Evolutionary conservation across 1,140 invertebrate genomes (phyloP), one percentile per base, ranked within the genome.

Genomic region (Marisa cornuarietis): DNA sequence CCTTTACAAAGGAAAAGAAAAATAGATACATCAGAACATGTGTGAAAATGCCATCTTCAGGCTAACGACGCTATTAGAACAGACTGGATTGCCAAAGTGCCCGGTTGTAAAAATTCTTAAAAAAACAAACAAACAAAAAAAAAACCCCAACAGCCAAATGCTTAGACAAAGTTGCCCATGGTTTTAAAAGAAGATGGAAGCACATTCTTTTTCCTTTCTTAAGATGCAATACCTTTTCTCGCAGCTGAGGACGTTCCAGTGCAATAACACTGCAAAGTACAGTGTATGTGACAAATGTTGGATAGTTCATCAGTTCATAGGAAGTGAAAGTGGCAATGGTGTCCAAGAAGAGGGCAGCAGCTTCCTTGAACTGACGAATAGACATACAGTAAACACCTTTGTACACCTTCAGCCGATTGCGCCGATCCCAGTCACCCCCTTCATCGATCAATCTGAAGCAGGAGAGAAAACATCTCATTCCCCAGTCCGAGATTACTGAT

Each of bases 321-420:
- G 97, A 99, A 24, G 98, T 99, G 91, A 99, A 99, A 26, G 99
- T 99, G 79, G 98, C 99, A 24, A 99, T 97, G 69, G 98, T 99
- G 88, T 99, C 99, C 82, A 99, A 93, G 89, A 99, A 99, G 71
- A 98, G 94, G 71, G 94, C 95, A 6, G 98, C 96, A 22, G 99
- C 98, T 87, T 94, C 94, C 91, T 97, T 97, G 88, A 99, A 99
- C 89, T 99, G 97, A 82, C 99, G 93, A 63, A 99, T 95, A 10
- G 97, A 95, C 92, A 99, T 95, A 83, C 95, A 97, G 89, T 99
- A 99, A 49, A 98, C 94, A 69, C 97, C 99, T 92, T 94, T 92
- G 83, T 94, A 93, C 22, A 93, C 93, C 79, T 99, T 99, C 0
- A 99, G 91, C 81, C 99, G 94, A 91, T 99, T 99, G 83, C 98